Evolutionary conservation across 2,113 vertebrate genomes (phyloP).

Genomic region (Rhabdomys dilectus): DNA sequence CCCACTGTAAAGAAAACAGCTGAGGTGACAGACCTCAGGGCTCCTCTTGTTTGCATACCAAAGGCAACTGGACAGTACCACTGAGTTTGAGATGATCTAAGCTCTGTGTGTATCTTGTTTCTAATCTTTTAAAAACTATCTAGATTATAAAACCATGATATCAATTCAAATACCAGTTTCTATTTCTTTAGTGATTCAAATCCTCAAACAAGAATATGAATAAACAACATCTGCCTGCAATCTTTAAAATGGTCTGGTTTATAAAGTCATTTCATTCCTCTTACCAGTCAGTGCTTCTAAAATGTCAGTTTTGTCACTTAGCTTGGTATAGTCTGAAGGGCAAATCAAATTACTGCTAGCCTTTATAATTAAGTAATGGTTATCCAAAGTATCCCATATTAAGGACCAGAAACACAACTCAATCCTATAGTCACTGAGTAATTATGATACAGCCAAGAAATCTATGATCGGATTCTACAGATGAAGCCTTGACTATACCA

Average conservation of each 20-base stretch:
- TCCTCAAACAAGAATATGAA: background rate
- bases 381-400: constrained; percentile 54
- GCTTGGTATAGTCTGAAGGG: constrained; percentile 40
- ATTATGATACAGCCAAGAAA: constrained; percentile 65
- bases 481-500: constrained; percentile 42
- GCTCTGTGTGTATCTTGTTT: background rate
- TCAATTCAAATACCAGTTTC: background rate
- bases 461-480: constrained; percentile 28
- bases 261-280: constrained; percentile 9
- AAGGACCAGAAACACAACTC: constrained; percentile 56
- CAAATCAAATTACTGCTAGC: constrained; percentile 64
- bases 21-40: background rate
- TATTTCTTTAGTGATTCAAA: background rate
- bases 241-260: constrained; percentile 39
- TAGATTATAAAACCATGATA: background rate
- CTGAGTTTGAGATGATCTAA: background rate
- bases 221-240: background rate
- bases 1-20: background rate
- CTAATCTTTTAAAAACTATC: background rate
- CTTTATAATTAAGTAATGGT: constrained; percentile 23
- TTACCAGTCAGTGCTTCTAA: background rate
- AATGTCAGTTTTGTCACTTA: constrained; percentile 49
- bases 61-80: background rate
- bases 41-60: background rate
- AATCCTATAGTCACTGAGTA: constrained; percentile 39